Evolutionary conservation across 2,113 vertebrate species (phyloP).

Genomic region (Centropus unirufus): DNA sequence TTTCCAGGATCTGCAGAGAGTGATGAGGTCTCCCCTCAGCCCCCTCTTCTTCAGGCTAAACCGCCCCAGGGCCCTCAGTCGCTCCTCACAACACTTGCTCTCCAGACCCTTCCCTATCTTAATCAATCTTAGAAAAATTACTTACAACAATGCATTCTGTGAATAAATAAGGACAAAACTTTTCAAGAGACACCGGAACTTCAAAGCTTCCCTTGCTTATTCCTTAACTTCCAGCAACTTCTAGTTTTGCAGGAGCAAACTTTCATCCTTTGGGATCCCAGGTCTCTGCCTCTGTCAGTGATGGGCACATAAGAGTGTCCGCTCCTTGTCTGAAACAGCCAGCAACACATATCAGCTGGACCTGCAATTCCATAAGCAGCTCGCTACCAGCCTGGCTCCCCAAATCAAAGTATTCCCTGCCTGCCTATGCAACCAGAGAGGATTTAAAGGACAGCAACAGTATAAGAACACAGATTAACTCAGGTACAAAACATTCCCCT

Average conservation of each 20-base stretch:
- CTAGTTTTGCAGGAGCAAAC: background rate
- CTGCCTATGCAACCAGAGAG: background rate
- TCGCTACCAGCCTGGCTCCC: background rate
- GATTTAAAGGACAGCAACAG: constrained; percentile 36
- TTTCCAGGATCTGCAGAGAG: too few relatives aligned
- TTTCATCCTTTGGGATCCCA: background rate
- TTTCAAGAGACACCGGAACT: background rate
- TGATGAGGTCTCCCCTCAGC: too few relatives aligned
- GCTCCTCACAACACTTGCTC: too few relatives aligned
- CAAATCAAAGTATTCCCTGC: constrained; percentile 40
- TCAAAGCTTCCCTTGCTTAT: background rate
- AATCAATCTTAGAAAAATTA: background rate
- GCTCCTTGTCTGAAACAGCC: background rate
- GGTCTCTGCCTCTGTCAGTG: background rate
- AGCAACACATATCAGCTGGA: background rate
- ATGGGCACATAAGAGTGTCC: background rate
- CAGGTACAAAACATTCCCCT: constrained; percentile 55
- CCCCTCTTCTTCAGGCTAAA: too few relatives aligned
- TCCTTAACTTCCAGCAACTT: background rate
- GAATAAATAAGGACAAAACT: background rate
- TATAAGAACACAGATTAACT: constrained; percentile 25
- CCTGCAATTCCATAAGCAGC: background rate
- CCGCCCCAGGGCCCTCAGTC: too few relatives aligned
- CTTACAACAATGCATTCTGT: background rate
- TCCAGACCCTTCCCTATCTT: too few relatives aligned